phyloP scores from a whole-genome alignment of 2,888 invertebrate species.

The Protophormia terraenovae region DNA sequence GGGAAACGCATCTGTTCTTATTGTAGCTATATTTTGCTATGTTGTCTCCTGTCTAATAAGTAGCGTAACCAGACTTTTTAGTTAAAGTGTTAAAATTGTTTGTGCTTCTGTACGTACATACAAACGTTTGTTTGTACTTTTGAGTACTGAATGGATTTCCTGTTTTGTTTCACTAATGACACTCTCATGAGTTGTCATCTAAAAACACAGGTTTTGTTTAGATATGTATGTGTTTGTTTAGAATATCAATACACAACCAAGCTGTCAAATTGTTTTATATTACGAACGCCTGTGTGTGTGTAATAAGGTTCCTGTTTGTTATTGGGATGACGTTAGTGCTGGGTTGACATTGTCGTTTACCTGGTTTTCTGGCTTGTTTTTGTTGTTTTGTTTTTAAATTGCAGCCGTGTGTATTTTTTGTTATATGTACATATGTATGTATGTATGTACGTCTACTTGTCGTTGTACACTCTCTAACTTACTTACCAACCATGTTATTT shows the following conservation, averaged over 20 bases:
- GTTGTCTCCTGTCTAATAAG: background rate
- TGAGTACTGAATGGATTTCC: constrained; percentile 45
- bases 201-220: no score
- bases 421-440: no score
- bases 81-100: constrained; percentile 28
- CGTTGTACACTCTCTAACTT: constrained; percentile 19
- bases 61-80: background rate
- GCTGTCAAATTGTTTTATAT: background rate
- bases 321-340: constrained; percentile 58
- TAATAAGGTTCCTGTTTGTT: constrained; percentile 62
- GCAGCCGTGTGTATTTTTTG: background rate
- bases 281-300: background rate
- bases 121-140: no score
- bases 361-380: constrained; percentile 46
- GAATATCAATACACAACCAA: background rate
- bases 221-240: background rate
- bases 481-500: constrained; percentile 51
- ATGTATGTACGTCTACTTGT: constrained; percentile 5
- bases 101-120: constrained; percentile 23
- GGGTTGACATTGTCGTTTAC: constrained; percentile 61
- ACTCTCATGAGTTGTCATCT: background rate
- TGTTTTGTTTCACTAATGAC: constrained; percentile 33
- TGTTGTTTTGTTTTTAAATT: constrained; percentile 14
- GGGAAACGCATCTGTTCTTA: no score
- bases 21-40: background rate